These are phyloP conservation scores for Pithys albifrons DNA, from an alignment of 2,113 vertebrate species.

Conservation along the genomic window DNA sequence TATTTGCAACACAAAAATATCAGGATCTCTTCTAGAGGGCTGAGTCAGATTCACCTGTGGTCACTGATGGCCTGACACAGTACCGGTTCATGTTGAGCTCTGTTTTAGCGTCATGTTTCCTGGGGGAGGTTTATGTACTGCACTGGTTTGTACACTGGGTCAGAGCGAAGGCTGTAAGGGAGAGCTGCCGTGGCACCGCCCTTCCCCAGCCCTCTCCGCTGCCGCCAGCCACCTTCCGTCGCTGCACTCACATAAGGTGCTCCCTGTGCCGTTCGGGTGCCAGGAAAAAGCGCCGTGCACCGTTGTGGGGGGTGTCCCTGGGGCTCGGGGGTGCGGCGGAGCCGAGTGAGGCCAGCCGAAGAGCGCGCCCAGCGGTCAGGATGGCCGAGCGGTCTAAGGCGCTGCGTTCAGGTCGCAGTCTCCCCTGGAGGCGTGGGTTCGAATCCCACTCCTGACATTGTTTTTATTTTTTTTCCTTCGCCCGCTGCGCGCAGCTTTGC, in stretches of 20 bases:
- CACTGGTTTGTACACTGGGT: not conserved
- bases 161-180: not conserved
- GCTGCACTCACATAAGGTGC: not conserved
- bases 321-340: accelerated
- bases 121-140: accelerated
- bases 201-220: not conserved
- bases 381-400: slow-evolving; percentile 83
- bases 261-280: accelerated
- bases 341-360: accelerated
- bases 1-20: not conserved
- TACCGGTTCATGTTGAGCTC: accelerated
- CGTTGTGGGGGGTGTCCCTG: too few species aligned
- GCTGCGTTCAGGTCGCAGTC: slow-evolving; percentile 80
- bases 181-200: not conserved
- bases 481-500: accelerated
- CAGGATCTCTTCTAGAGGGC: not conserved
- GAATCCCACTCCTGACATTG: slow-evolving; percentile 70
- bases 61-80: accelerated
- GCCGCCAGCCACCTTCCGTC: not conserved
- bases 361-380: accelerated
- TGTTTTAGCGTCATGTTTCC: too few species aligned
- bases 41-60: accelerated
- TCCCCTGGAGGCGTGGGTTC: slow-evolving; percentile 76
- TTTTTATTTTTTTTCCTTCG: too few species aligned
- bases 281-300: not conserved